phyloP scores from a whole-genome alignment of 2,888 invertebrate species.

The Germaria angustata region DNA sequence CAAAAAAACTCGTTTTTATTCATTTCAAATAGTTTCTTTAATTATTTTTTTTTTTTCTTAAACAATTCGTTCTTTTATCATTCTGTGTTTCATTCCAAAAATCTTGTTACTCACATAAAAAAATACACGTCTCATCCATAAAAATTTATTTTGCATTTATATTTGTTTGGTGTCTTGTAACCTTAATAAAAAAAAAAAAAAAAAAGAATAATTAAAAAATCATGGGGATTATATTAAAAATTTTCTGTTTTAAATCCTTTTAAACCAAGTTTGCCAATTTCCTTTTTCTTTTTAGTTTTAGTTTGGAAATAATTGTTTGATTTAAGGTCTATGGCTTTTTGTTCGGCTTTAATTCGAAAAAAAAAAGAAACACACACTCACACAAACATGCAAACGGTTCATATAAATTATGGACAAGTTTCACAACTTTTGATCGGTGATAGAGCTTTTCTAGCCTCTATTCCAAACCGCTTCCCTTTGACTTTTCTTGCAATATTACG shows the following conservation, averaged over 20 bases:
- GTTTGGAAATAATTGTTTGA: not conserved
- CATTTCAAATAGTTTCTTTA: not conserved
- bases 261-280: not conserved
- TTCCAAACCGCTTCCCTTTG: no score
- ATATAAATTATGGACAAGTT: no score
- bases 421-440: no score
- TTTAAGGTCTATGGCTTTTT: not conserved
- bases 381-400: no score
- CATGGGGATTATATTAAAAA: not conserved
- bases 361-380: no score
- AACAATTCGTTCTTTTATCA: not conserved
- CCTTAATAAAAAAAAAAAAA: not conserved
- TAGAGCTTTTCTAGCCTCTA: no score
- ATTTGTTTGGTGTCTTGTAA: not conserved
- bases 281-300: not conserved
- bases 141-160: constrained; percentile 34
- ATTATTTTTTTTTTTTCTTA: constrained; percentile 9
- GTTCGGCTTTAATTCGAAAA: not conserved
- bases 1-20: not conserved
- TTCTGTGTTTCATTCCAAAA: no score
- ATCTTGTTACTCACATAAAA: constrained; percentile 25
- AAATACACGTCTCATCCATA: constrained; percentile 38
- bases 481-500: no score
- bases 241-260: not conserved
- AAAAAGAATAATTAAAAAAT: not conserved